phyloP scores from a whole-genome alignment of 2,797 vertebrate genomes.

The Sparidentex hasta region DNA sequence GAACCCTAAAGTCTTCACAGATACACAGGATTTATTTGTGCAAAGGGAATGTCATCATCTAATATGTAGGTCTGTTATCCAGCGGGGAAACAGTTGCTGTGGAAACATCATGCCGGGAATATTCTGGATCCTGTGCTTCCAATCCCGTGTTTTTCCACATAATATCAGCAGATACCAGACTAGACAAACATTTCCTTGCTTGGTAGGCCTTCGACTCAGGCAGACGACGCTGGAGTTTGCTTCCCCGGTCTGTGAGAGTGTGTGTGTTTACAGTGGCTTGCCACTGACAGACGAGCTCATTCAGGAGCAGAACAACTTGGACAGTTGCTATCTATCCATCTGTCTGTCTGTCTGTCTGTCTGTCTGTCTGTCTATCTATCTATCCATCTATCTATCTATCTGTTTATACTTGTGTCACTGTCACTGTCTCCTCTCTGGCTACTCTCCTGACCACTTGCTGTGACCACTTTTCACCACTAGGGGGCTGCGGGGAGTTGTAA shows the following conservation, averaged over 20 bases:
- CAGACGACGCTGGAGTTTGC: slow-evolving; percentile 3
- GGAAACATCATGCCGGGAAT: slow-evolving; percentile 57
- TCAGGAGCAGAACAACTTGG: slow-evolving; percentile 5
- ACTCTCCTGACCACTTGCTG: background rate
- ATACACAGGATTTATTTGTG: background rate
- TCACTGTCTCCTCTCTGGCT: background rate
- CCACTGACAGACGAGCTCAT: slow-evolving; percentile 30
- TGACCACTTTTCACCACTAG: slow-evolving; percentile 50
- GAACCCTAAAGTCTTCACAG: slow-evolving; percentile 1
- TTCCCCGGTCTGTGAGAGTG: slow-evolving; percentile 27
- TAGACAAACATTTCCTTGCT: slow-evolving; percentile 74
- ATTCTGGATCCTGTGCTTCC: slow-evolving; percentile 39
- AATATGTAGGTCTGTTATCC: slow-evolving; percentile 31
- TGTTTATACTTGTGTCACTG: background rate
- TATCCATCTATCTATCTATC: slow-evolving; percentile 3
- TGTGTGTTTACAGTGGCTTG: slow-evolving; percentile 30
- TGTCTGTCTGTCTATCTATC: background rate
- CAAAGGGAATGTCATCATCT: background rate
- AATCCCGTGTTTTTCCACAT: slow-evolving; percentile 43
- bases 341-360: background rate
- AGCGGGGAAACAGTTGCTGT: slow-evolving; percentile 33
- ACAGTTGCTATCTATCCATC: slow-evolving; percentile 10
- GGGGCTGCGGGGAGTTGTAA: slow-evolving; percentile 40
- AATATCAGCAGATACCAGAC: slow-evolving; percentile 42
- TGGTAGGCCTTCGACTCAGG: slow-evolving; percentile 46